Evolutionary conservation across 2,113 vertebrate genomes (phyloP), one percentile per base, ranked within the genome.

Genomic region (Menidia beryllina): DNA sequence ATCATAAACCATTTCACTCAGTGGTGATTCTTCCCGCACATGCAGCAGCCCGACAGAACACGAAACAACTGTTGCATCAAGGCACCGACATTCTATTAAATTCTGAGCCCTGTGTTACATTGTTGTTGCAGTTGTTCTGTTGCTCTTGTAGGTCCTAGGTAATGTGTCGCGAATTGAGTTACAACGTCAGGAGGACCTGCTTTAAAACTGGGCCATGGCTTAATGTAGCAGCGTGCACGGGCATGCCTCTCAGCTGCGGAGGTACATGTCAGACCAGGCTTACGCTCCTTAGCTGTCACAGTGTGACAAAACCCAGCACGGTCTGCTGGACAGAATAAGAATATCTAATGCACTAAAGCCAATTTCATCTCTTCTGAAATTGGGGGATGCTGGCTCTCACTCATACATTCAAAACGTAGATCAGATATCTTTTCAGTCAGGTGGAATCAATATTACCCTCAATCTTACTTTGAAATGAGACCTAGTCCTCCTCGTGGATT

Each of bases 391-490:
- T 88, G 88, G 93, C 68, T 77, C 65, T 56, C 20, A 30, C 61
- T 82, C 73, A 59, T 57, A 59, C 84, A 80, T 91, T 90, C 78
- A 87, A 94, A 95, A 96, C 94, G 94, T 94, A 95, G 95, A 97
- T 94, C 95, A 96, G 95, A 96, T 96, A 94, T 93, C 88, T 93
- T 93, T 93, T 96, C 95, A 95, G 94, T 94, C 93, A 91, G 95
- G 94, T 95, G 95, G 95, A 97, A 96, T 95, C 93, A 90, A 93
- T 94, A 94, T 93, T 90, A 93, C 93, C 60, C 72, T 74, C 83
- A 92, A 96, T 98, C 94, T 97, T 95, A 96, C 96, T 96, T 96
- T 96, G 95, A 97, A 96, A 98, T 98, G 94, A 95, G 94, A 88
- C 93, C 91, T 89, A 75, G 84, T 88, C 93, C 85, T 89, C 81